Base-by-base conservation (phyloP, 2,113 vertebrate species). In the Psilopogon haemacephalus region DNA sequence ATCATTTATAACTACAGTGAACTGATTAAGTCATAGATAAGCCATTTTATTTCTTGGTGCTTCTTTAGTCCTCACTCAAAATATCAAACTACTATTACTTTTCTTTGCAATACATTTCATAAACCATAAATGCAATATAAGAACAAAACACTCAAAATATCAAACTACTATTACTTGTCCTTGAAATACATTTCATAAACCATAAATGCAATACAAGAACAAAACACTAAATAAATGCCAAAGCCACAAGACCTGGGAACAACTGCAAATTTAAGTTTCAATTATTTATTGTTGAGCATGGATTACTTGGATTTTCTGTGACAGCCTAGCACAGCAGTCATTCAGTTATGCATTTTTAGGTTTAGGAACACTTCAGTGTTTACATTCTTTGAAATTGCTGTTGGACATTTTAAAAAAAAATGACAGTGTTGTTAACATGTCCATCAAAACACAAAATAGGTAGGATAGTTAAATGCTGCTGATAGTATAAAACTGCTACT, bases 171-270 rank as follows among this genome's bases (percentile, higher is more conserved):
- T 38, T 64, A 70, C 9, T 88, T 42, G 27, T n/a, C 44, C 88
- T 59, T 60, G 56, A 60, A 83, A 93, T 89, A 10, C 27, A 73
- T 83, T 90, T 95, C 27, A 80, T 67, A 94, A 93, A 73, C 11
- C 32, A 67, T 73, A 28, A 94, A 80, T 52, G 32, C n/a, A 67
- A 15, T 37, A 42, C 63, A 68, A 77, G 17, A 95, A n/a, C n/a
- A n/a, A n/a, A 7, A 63, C 38, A 80, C 76, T 46, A 89, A 69
- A 15, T 62, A 87, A 83, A 18, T 44, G 65, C 52, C 74, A 93
- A 90, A 94, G 46, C 62, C 76, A 78, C 62, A n/a, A 86, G 38
- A 64, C 60, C 69, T 91, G 78, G 83, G 84, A 10, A 8, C 56
- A 20, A 83, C 56, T 72, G 86, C 28, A 81, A 48, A 60, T 14